Evolutionary conservation across 2,113 vertebrate genomes (phyloP).

Genomic region (Neomonachus schauinslandi): DNA sequence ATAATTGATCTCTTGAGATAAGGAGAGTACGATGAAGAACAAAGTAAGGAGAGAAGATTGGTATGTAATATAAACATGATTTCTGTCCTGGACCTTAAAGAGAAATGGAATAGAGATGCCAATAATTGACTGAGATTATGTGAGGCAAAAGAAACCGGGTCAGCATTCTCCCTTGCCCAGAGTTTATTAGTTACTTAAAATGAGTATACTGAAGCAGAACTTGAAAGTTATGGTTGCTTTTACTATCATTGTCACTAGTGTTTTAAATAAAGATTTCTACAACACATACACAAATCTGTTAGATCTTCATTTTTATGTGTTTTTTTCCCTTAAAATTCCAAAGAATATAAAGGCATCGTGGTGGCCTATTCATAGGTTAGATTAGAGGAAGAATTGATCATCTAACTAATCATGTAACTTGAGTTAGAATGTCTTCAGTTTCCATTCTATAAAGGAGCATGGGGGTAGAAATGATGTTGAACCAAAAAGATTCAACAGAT

Average conservation of each 20-base stretch:
- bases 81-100: background rate
- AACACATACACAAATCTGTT: background rate
- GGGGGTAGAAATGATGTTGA: background rate
- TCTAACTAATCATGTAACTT: background rate
- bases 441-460: background rate
- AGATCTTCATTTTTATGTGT: background rate
- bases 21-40: background rate
- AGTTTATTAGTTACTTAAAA: conserved; percentile 22
- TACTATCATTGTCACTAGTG: background rate
- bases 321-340: background rate
- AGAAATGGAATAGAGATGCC: background rate
- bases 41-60: background rate
- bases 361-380: background rate
- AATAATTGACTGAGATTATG: background rate
- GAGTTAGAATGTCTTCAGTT: background rate
- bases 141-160: conserved; percentile 1
- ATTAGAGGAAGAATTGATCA: background rate
- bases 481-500: background rate
- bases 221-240: background rate
- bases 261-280: conserved; percentile 21
- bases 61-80: background rate
- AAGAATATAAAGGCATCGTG: background rate
- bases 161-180: background rate
- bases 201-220: background rate
- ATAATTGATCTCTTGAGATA: background rate